Evolutionary conservation across 2,888 invertebrate genomes (phyloP).

Genomic region (Caenorhabditis sulstoni): DNA sequence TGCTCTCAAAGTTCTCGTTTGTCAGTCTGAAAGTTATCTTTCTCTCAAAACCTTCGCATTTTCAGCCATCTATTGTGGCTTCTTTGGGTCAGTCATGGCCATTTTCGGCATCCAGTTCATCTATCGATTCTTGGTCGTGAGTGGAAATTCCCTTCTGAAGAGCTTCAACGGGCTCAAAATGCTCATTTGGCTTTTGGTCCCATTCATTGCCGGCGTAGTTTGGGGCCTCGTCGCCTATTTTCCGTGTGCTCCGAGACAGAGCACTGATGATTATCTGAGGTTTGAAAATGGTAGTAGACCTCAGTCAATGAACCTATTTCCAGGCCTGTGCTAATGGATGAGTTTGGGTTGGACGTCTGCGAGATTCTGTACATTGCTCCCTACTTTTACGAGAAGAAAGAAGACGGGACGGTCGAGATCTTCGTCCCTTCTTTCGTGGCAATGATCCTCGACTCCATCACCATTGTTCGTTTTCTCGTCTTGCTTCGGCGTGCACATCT

Average conservation of each 20-base stretch:
- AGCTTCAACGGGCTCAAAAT: constrained; percentile 22
- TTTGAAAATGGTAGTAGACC: neutral
- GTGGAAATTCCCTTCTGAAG: constrained; percentile 9
- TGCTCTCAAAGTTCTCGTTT: constrained; percentile 13
- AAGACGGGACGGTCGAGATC: constrained; percentile 8
- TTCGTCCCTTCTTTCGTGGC: constrained; percentile 16
- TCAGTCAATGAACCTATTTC: neutral
- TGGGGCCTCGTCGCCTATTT: constrained; percentile 29
- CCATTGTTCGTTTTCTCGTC: constrained; percentile 1
- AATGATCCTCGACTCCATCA: constrained; percentile 4
- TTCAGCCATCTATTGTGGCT: constrained; percentile 16
- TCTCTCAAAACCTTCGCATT: neutral
- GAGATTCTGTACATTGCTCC: constrained; percentile 30
- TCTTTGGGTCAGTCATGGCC: constrained; percentile 30
- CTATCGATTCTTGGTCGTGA: constrained; percentile 29
- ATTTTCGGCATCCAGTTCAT: constrained; percentile 34
- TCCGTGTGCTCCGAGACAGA: constrained; percentile 15
- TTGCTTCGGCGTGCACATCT: neutral
- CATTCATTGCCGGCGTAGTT: neutral
- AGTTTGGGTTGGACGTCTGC: constrained; percentile 15
- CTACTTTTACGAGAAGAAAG: constrained; percentile 26
- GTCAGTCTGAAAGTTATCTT: constrained; percentile 2
- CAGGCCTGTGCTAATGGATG: constrained; percentile 6
- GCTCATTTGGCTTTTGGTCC: constrained; percentile 8
- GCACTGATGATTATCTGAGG: constrained; percentile 25